phyloP scores from a whole-genome alignment of 2,888 invertebrate genomes.

The Chironomus tentans region DNA sequence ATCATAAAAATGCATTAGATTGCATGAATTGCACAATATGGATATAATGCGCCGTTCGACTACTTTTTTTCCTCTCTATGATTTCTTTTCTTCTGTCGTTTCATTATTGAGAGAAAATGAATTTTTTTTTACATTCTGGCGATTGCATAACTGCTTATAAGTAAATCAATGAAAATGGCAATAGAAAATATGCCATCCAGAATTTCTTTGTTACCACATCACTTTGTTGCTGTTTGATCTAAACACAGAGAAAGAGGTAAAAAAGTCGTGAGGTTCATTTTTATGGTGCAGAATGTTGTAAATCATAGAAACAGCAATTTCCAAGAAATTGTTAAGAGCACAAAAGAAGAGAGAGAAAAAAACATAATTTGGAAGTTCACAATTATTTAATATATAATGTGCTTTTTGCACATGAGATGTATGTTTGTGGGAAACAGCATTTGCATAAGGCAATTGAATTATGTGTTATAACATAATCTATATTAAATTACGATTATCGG shows the following conservation, averaged over 20 bases:
- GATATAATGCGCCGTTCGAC: not conserved
- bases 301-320: not conserved
- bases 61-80: not conserved
- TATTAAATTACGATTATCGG: too few relatives aligned
- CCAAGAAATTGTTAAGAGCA: not conserved
- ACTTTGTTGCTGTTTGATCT: not conserved
- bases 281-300: not conserved
- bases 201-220: not conserved
- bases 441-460: too few relatives aligned
- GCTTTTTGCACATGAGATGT: too few relatives aligned
- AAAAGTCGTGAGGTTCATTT: constrained; percentile 3
- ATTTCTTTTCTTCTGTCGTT: too few relatives aligned
- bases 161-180: constrained; percentile 1
- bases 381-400: not conserved
- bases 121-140: not conserved
- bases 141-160: not conserved
- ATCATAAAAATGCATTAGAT: constrained; percentile 10
- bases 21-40: not conserved
- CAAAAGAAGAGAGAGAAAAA: not conserved
- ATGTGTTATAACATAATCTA: too few relatives aligned
- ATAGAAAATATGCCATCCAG: not conserved
- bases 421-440: too few relatives aligned
- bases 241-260: not conserved
- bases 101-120: not conserved
- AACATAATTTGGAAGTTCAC: not conserved